Base-by-base conservation (phyloP, 2,797 vertebrate species). In the Botia almorhae region DNA sequence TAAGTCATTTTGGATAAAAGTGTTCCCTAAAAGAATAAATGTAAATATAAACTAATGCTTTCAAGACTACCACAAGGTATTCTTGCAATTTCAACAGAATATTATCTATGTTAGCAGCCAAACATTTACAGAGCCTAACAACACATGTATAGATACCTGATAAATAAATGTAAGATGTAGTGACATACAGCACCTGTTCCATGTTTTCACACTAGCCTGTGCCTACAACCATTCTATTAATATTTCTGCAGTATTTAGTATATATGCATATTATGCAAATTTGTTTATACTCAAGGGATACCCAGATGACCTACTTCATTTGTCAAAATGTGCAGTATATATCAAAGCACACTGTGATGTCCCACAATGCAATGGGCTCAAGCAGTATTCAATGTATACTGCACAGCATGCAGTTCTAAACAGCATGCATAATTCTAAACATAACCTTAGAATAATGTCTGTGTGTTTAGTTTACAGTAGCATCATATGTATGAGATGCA, bases 401-500 rank as follows among this genome's bases (percentile, higher is more conserved):
- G 46, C 43, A 50, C 72, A 63, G 17, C 10, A 14, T n/a, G 16
- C 17, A 74, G 23, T n/a, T n/a, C n/a, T n/a, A n/a, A n/a, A n/a
- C n/a, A n/a, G n/a, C n/a, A n/a, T n/a, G n/a, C n/a, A n/a, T n/a
- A n/a, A 56, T 12, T 69, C 21, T 4, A 2, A 46, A 55, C 43
- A 17, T 26, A 78, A 0, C 12, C 8, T 69, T 36, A 50, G n/a
- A 70, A 17, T 12, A 13, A 61, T 7, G 6, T 58, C 4, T 8
- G 17, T 51, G 46, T 3, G 48, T 64, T 21, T 75, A 13, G 53
- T 72, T 74, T 70, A 60, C 43, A 60, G 17, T 50, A 19, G 16
- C 39, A 33, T 61, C 48, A 76, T 2, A 2, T 2, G 58, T 11
- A n/a, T 17, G 69, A 69, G 23, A 78, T n/a, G n/a, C 13, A 43